A percentile compares a stretch with the other conserved stretches of the same genome.
Evolutionary conservation across 2,888 invertebrate genomes (phyloP).

Genomic region (Gandaritis pyraliata): DNA sequence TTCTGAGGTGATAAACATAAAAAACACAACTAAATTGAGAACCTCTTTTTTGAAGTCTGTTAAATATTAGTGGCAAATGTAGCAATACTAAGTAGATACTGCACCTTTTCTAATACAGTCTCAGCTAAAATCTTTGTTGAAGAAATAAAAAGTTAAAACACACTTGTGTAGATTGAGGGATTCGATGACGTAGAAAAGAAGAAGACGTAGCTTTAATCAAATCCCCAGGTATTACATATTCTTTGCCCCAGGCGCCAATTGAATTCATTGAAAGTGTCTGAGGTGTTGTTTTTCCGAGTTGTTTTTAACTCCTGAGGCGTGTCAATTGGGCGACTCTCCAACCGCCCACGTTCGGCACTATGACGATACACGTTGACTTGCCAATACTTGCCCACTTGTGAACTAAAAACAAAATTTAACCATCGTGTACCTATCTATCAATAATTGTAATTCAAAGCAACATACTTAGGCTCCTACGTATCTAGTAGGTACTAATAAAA

Average conservation of each 20-base stretch:
- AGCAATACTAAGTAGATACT: no score
- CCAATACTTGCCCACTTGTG: constrained; percentile 35
- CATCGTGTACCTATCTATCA: not conserved
- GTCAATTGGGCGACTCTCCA: constrained; percentile 62
- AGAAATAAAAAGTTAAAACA: no score
- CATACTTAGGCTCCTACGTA: no score
- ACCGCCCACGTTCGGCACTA: constrained; percentile 53
- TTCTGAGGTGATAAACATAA: no score
- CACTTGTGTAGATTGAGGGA: not conserved
- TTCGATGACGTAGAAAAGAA: not conserved
- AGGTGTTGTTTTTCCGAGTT: constrained; percentile 47
- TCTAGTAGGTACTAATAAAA: no score
- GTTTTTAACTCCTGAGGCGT: constrained; percentile 58
- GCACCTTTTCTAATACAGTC: no score
- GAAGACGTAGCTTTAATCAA: not conserved
- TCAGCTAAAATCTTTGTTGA: no score
- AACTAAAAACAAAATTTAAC: constrained; percentile 9
- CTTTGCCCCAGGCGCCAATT: constrained; percentile 29
- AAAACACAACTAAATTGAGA: no score
- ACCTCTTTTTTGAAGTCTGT: no score
- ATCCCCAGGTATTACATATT: no score
- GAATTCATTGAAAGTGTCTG: constrained; percentile 46
- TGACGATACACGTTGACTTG: constrained; percentile 33
- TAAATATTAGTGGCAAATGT: no score
- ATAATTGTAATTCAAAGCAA: no score